Evolutionary conservation across 2,113 vertebrate species (phyloP).

Genomic region (Boleophthalmus pectinirostris): DNA sequence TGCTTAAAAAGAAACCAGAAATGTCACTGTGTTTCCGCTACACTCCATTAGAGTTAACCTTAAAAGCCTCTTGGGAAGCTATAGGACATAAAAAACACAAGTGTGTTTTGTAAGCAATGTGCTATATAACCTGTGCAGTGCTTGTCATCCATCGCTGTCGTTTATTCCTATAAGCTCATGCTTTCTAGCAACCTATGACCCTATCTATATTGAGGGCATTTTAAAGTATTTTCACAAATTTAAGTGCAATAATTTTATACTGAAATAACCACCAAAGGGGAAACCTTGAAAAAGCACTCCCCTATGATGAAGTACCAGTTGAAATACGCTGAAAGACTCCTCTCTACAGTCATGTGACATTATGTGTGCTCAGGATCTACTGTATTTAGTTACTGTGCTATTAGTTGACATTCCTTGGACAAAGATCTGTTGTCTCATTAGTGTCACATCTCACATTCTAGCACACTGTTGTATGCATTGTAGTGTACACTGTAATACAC

Average conservation of each 20-base stretch:
- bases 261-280: too few relatives aligned
- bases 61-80: conserved; percentile 12
- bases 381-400: conserved; percentile 18
- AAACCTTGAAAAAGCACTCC: too few relatives aligned
- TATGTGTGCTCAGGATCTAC: neutral
- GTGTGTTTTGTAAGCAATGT: neutral
- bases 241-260: neutral
- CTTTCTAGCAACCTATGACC: too few relatives aligned
- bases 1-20: neutral
- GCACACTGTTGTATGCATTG: too few relatives aligned
- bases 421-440: conserved; percentile 24
- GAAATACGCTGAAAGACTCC: neutral
- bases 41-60: conserved; percentile 28
- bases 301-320: too few relatives aligned
- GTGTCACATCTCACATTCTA: too few relatives aligned
- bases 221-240: neutral
- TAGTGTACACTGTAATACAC: neutral
- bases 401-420: conserved; percentile 26
- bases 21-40: conserved; percentile 23
- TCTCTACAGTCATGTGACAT: neutral
- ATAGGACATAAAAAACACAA: neutral
- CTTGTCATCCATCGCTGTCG: neutral
- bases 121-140: neutral
- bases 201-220: too few relatives aligned
- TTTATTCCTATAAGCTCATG: neutral